These are phyloP conservation scores for Muntiacus muntjak DNA, from an alignment of 2,113 vertebrate species.

Conservation along the genomic window DNA sequence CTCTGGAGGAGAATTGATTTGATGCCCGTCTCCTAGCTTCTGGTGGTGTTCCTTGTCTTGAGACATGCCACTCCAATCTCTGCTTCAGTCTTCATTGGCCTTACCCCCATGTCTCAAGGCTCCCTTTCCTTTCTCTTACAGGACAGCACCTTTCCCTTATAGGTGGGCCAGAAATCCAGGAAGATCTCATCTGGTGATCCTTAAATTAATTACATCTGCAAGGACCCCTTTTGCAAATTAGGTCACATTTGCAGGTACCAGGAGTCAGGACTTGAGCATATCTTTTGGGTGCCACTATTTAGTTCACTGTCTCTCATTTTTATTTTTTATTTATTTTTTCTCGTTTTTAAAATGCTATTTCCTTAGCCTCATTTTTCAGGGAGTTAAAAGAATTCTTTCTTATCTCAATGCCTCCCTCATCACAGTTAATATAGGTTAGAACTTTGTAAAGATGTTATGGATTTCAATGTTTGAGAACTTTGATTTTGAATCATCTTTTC, in stretches of 20 bases:
- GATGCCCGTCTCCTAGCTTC: neutral
- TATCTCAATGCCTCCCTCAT: neutral
- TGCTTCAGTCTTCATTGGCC: neutral
- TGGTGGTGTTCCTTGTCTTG: neutral
- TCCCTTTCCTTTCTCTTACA: neutral
- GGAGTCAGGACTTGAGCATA: neutral
- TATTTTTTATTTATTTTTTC: neutral
- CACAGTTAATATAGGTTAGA: neutral
- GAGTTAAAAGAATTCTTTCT: neutral
- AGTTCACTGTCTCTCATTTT: neutral
- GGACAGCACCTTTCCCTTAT: neutral
- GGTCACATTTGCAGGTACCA: neutral
- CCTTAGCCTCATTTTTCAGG: neutral
- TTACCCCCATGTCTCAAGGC: neutral
- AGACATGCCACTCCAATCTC: neutral
- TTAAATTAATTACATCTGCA: neutral
- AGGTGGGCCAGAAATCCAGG: neutral
- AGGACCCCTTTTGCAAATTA: neutral
- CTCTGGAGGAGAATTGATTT: neutral
- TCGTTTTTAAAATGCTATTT: neutral
- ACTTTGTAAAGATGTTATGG: neutral
- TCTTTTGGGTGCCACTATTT: neutral
- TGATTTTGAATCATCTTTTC: slow-evolving; percentile 12
- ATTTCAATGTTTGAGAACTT: neutral
- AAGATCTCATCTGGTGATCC: neutral